These are phyloP conservation scores for Dicerorhinus sumatrensis DNA, from an alignment of 2,113 vertebrate species.

Conservation along the genomic window DNA sequence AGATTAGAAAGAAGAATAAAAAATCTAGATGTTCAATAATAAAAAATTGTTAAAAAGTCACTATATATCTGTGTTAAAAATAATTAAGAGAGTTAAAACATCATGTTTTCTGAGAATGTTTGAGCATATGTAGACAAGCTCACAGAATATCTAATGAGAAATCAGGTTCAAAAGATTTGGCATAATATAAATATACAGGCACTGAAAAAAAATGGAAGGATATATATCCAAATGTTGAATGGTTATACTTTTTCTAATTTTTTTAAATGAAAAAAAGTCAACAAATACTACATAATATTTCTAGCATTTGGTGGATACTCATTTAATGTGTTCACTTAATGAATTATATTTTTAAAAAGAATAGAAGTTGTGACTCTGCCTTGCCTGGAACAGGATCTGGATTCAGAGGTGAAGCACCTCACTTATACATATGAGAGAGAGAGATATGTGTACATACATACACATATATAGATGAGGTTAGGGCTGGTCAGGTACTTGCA, in stretches of 20 bases:
- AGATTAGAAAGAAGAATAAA: background rate
- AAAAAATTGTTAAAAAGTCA: background rate
- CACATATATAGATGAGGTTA: background rate
- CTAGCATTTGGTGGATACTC: background rate
- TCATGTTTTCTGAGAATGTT: background rate
- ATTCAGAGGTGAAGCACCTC: background rate
- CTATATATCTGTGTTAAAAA: background rate
- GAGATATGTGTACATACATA: no score
- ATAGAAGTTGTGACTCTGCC: background rate
- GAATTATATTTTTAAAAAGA: background rate
- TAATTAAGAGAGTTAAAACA: background rate
- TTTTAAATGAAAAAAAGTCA: background rate
- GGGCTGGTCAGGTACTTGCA: background rate
- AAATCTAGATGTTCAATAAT: background rate
- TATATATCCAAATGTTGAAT: background rate
- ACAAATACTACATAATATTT: background rate
- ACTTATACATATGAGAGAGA: background rate
- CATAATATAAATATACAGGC: background rate
- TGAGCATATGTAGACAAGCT: background rate
- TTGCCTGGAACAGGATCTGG: background rate
- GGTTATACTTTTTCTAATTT: background rate
- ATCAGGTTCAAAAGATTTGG: background rate
- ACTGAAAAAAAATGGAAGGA: background rate
- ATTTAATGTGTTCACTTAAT: background rate
- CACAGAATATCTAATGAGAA: background rate